Evolutionary conservation across 2,113 vertebrate genomes (phyloP), one percentile per base, ranked within the genome.

Genomic region (Rhegmatorhina hoffmannsi): DNA sequence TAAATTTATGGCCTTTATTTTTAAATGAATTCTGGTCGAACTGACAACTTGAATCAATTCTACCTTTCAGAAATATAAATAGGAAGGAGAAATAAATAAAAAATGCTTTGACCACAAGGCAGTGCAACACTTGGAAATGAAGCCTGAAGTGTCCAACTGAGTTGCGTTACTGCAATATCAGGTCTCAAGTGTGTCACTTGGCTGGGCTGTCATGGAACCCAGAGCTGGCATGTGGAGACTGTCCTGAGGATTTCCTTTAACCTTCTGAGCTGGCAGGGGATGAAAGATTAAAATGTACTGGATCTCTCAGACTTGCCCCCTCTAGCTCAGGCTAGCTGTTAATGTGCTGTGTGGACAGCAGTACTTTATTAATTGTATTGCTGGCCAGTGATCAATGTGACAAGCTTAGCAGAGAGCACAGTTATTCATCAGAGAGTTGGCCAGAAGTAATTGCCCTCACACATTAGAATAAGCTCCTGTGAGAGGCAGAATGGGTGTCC

Each of bases 341-440:
- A 93, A 97, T 91, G 90, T 92, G 87, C 78, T 68, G 7, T 77
- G 81, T 94, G 90, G 93, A 84, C 72, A 94, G 93, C 81, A 85
- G 69, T 94, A 78, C 67, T 96, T 95, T 94, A 96, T 96, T 96
- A 97, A 98, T 96, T 97, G 91, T 94, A 90, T 90, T 93, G 94
- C 90, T 91, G 95, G 94, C 84, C 72, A 94, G 87, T 87, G 82
- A 93, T 96, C 97, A 95, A 94, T 93, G 92, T 96, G 97, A 97
- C 97, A 97, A 97, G 92, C 96, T 95, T 95, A 95, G 94, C 92
- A 96, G 96, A 97, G 87, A 97, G 96, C 76, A 81, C 23, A 56
- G 89, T 92, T 92, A 97, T 97, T 97, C 87, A 96, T 96, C 96
- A 94, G 92, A 87, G 96, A 87, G 77, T 94, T 97, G 96, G 95